Evolutionary conservation across 37 sponge, comb jelly and placozoan species (phyloP).

Genomic region (Aphrocallistes beatrix): DNA sequence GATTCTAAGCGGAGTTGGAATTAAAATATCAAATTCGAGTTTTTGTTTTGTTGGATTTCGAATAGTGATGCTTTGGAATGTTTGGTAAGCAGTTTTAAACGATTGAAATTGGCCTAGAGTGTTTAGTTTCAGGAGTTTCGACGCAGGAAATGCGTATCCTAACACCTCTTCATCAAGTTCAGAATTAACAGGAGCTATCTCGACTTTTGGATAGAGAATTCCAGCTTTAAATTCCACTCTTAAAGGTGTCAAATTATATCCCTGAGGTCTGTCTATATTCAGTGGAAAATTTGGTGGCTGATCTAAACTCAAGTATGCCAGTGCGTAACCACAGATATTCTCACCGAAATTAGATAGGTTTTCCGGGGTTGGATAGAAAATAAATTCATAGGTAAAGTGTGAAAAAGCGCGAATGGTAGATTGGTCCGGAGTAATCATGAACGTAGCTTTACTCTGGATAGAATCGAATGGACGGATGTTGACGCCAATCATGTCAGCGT

Average conservation of each 20-base stretch:
- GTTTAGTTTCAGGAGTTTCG: background rate
- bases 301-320: background rate
- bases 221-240: background rate
- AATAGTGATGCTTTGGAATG: background rate
- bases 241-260: background rate
- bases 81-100: background rate
- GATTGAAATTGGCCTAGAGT: background rate
- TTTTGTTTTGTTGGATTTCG: conserved; percentile 12
- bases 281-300: background rate
- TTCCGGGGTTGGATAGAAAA: background rate
- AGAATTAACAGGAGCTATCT: background rate
- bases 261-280: background rate
- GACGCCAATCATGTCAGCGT: background rate
- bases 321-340: background rate
- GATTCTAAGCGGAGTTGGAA: background rate
- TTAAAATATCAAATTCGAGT: background rate
- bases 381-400: background rate
- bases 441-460: background rate
- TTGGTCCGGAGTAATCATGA: background rate
- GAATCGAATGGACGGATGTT: background rate
- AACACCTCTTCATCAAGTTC: background rate
- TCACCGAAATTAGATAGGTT: background rate
- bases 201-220: background rate
- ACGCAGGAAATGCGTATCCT: conserved; percentile 8
- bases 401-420: background rate